Conservation (phyloP, 2,113 vertebrate genomes). For the Eonycteris spelaea region DNA sequence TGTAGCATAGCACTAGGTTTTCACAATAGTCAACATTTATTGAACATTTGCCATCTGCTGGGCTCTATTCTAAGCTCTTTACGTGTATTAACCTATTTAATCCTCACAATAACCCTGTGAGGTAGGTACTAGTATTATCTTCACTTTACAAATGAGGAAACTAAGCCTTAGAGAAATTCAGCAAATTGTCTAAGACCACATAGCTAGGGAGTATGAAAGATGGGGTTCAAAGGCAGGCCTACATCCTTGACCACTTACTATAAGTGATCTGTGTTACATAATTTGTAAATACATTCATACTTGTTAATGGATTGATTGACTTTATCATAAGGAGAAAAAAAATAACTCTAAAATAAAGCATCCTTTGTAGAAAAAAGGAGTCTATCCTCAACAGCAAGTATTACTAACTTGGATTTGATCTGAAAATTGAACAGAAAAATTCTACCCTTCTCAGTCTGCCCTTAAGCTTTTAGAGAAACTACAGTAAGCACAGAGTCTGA, state of each 20-base stretch:
- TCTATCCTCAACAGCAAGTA: neutral
- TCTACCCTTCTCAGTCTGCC: constrained; percentile 58
- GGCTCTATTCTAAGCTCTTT: neutral
- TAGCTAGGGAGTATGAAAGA: neutral
- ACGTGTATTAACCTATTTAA: neutral
- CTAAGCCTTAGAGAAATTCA: neutral
- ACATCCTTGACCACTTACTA: neutral
- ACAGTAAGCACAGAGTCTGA: constrained; percentile 77
- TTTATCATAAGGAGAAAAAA: constrained; percentile 14
- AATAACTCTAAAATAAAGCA: neutral
- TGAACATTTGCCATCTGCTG: neutral
- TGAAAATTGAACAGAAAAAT: constrained; percentile 55
- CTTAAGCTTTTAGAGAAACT: constrained; percentile 73
- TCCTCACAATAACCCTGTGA: neutral
- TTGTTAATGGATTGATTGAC: neutral
- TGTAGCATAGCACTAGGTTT: neutral
- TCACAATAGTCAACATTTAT: neutral
- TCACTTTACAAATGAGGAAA: neutral
- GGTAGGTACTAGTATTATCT: neutral
- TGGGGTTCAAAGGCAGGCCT: neutral
- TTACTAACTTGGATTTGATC: constrained; percentile 43
- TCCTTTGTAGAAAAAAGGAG: neutral
- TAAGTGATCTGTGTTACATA: neutral
- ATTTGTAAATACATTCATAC: constrained; percentile 9
- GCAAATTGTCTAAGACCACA: neutral